Conservation (phyloP, 2,113 vertebrate species). For the Uropsilus gracilis region DNA sequence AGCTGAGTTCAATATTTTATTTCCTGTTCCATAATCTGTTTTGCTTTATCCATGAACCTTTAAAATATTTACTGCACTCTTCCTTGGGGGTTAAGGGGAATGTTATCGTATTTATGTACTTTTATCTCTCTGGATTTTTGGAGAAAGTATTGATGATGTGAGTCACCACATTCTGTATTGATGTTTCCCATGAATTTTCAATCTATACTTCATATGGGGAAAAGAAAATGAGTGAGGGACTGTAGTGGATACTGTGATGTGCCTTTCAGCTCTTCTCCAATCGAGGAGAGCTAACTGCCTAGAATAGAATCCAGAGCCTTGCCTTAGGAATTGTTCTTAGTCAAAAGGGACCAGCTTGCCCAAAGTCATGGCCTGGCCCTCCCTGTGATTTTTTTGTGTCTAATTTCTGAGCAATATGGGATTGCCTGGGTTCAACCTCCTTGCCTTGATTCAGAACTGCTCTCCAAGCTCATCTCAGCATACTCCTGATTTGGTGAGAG, state of each 20-base stretch:
- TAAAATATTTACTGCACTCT: not conserved
- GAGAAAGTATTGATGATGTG: not conserved
- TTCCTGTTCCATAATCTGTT: not conserved
- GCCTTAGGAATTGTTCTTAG: not conserved
- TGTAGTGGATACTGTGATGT: not conserved
- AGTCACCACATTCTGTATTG: not conserved
- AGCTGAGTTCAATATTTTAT: not conserved
- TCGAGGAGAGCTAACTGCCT: not conserved
- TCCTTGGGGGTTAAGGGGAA: not conserved
- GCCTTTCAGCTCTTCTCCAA: not conserved
- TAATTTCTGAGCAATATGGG: not conserved
- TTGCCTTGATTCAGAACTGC: too few species aligned
- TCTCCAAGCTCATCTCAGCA: not conserved
- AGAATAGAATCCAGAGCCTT: not conserved
- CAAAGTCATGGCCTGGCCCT: not conserved
- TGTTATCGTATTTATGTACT: too few species aligned
- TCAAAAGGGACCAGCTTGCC: not conserved
- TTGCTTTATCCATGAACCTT: not conserved
- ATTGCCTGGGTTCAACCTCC: too few species aligned
- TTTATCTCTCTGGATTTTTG: not conserved
- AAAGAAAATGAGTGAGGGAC: not conserved
- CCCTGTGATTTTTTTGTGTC: too few species aligned
- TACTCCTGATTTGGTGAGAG: accelerated
- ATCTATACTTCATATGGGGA: not conserved
- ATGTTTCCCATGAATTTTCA: not conserved